Evolutionary conservation across 1,140 invertebrate genomes (phyloP), one percentile per base, ranked within the genome.

Genomic region (Pygmarrhopalites habei): DNA sequence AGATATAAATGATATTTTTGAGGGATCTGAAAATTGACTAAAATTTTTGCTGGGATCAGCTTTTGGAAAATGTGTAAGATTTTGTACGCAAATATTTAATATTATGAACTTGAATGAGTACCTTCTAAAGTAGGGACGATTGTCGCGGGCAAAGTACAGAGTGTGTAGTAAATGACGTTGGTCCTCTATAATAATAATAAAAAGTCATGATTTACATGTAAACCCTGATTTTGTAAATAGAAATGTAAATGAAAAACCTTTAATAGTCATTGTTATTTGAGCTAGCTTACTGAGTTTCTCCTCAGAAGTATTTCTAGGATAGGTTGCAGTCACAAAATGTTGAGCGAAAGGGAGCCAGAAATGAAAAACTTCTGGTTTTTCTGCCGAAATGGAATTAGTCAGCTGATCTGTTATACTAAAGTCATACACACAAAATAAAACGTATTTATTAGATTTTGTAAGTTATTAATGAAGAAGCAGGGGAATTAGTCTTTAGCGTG

Each of bases 311-410:
- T 77, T 78, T 70, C 80, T 79, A 41, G 86, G 81, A 72, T 89
- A 86, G 19, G 88, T 76, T 68, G 86, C 77, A 47, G 87, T 87
- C 17, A 92, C 72, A 65, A 90, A 85, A 77, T 90, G 86, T 10
- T 86, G 85, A 68, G 85, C 81, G 61, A 82, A 78, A 60, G 75
- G 71, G 1, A 82, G 82, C 64, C 81, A 75, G 74, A 85, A 86
- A 72, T 87, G 85, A 70, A 79, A 83, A 26, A 80, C 79, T 75
- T 82, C 78, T 49, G 84, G 84, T 60, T 67, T 67, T 21, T 66
- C 62, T 1, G 68, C 68, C 12, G 57, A 58, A 43, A 70, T 70
- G 39, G 68, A 70, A 41, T 67, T 65, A 2, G 25, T 58, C 12
- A 70, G 46, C 49, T 70, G 68, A 15, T 62, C 39, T 10, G 32